These are phyloP conservation scores for Rhegmatorhina hoffmannsi DNA, from an alignment of 2,113 vertebrate species.

Conservation along the genomic window DNA sequence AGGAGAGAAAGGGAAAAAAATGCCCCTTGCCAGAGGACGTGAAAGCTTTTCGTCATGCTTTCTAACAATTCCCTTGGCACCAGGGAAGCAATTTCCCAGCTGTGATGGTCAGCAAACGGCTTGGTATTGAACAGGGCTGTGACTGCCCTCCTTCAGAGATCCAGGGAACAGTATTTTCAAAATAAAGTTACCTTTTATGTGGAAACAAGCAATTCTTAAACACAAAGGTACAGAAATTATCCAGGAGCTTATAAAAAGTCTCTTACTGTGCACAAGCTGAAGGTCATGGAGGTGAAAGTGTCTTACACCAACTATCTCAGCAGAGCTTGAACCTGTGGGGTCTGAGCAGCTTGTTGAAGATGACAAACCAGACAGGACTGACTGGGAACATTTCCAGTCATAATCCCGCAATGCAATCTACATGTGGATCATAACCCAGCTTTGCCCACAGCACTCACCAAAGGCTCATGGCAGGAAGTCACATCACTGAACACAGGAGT, in stretches of 20 bases:
- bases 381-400: neutral
- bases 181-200: neutral
- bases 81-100: neutral
- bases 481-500: neutral
- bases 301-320: neutral
- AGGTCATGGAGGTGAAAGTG: neutral
- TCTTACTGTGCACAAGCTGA: neutral
- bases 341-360: neutral
- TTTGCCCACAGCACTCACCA: neutral
- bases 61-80: conserved; percentile 17
- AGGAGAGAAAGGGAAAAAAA: neutral
- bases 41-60: neutral
- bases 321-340: neutral
- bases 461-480: neutral
- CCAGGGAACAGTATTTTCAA: neutral
- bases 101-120: neutral
- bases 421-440: neutral
- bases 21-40: neutral
- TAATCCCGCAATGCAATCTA: neutral
- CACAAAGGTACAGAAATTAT: neutral
- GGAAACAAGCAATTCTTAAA: neutral
- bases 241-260: neutral
- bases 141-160: neutral
- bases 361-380: neutral
- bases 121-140: neutral